These are phyloP conservation scores for Carposina sasakii DNA, from an alignment of 1,140 invertebrate species.

Conservation along the genomic window DNA sequence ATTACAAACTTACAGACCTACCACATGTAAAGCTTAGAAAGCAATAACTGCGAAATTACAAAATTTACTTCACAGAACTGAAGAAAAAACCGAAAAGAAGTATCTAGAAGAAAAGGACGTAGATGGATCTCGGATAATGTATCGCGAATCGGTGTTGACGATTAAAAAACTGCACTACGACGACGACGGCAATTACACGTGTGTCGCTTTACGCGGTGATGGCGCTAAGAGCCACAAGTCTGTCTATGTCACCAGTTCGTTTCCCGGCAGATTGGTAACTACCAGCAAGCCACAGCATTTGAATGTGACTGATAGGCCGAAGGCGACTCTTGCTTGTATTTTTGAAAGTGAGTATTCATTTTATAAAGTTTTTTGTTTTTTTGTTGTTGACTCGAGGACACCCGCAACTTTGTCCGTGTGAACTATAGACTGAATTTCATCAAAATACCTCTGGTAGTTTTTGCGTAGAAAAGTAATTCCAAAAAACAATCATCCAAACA, in stretches of 20 bases:
- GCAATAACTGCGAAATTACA: too few relatives aligned
- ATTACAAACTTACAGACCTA: too few relatives aligned
- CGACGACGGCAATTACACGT: constrained; percentile 74
- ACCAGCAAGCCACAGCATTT: neutral
- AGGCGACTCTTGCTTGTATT: constrained; percentile 38
- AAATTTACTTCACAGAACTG: too few relatives aligned
- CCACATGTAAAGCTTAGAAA: too few relatives aligned
- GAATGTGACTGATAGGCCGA: neutral
- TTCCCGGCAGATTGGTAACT: constrained; percentile 32
- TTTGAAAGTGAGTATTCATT: constrained; percentile 51
- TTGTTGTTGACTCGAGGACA: too few relatives aligned
- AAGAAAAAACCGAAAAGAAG: constrained; percentile 25
- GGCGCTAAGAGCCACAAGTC: constrained; percentile 22
- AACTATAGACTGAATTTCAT: too few relatives aligned
- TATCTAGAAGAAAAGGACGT: constrained; percentile 29
- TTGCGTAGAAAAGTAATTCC: too few relatives aligned
- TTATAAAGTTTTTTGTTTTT: constrained; percentile 5
- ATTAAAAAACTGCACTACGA: constrained; percentile 65
- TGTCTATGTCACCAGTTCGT: too few relatives aligned
- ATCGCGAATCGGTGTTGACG: constrained; percentile 58
- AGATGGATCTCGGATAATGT: constrained; percentile 47
- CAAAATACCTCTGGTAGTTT: too few relatives aligned
- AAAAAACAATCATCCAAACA: too few relatives aligned
- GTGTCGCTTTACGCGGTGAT: constrained; percentile 47
- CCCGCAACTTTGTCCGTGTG: too few relatives aligned